Base-by-base conservation (phyloP, 2,797 vertebrate species). In the Stomatorhinus walkeri region DNA sequence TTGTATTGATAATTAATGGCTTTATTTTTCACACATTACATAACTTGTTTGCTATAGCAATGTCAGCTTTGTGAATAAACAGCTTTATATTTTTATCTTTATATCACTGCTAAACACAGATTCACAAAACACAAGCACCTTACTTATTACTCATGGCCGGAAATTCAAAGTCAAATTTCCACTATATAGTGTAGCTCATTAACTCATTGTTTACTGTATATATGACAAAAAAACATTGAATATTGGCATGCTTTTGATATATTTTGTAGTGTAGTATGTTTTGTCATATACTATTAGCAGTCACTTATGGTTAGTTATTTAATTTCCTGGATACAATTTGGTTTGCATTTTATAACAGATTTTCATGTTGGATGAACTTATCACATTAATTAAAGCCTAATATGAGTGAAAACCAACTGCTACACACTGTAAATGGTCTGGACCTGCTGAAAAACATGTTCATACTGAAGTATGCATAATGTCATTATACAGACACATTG, bases 321-420 rank as follows among this genome's bases (percentile, higher is more conserved):
- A 68, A 68, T 68, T 12, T 68, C 61, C 24, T 68, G 61, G 76
- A 90, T 59, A 84, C 89, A 88, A 90, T 40, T 68, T 81, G 83
- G 85, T 88, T 88, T 88, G 85, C 48, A 79, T 86, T 88, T 90
- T 90, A 90, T 61, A 59, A 54, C 79, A 85, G 87, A 56, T 87
- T 88, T 88, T 89, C 61, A 28, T 86, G 49, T 88, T 48, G 52
- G 59, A 88, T 68, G n/a, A 68, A 68, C 61, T 68, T 48, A 84
- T 88, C 88, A 88, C 24, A 83, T 22, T 76, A 90, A 79, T 52
- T 46, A 88, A 51, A 85, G 56, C 88, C 85, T 87, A 91, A 94
- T 94, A 86, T 92, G 88, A 92, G 89, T 89, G 12, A 72, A 72
- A 72, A 32, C 64, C 64, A 72, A 72, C 12, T 72, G 64, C 64